Evolutionary conservation across 1,140 invertebrate species (phyloP).

Genomic region (Neoseiulus cucumeris): DNA sequence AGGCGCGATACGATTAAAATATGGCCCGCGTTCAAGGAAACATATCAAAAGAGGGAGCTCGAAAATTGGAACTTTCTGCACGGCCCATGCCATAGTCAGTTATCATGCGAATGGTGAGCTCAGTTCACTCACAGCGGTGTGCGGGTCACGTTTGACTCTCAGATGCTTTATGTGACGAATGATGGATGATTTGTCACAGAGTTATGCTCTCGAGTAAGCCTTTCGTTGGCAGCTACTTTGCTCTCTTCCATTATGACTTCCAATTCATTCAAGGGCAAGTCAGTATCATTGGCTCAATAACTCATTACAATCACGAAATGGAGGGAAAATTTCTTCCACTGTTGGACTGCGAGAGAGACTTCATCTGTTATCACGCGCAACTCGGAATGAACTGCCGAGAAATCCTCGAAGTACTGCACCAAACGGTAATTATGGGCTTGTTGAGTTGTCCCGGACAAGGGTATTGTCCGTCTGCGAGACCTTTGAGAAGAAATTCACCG

Average conservation of each 20-base stretch:
- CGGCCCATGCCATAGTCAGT: neutral
- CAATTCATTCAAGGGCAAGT: neutral
- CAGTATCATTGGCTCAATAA: neutral
- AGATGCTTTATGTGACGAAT: too few relatives aligned
- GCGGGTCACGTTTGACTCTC: too few relatives aligned
- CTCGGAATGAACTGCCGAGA: constrained; percentile 4
- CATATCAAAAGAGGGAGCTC: neutral
- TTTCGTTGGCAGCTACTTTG: too few relatives aligned
- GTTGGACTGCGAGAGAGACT: neutral
- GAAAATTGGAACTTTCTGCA: constrained; percentile 8
- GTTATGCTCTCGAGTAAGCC: too few relatives aligned
- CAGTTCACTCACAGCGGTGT: too few relatives aligned
- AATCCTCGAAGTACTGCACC: neutral
- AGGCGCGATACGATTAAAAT: neutral
- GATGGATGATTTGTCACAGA: too few relatives aligned
- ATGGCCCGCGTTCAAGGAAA: neutral
- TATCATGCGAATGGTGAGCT: neutral
- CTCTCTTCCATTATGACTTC: too few relatives aligned
- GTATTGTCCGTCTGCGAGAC: too few relatives aligned
- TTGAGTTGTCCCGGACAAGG: too few relatives aligned
- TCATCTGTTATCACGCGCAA: neutral
- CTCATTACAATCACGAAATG: constrained; percentile 3
- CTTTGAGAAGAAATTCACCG: too few relatives aligned
- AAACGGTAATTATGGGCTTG: neutral
- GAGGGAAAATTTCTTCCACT: neutral